Evolutionary conservation across 2,113 vertebrate species (phyloP).

Genomic region (Hyperopisus bebe): DNA sequence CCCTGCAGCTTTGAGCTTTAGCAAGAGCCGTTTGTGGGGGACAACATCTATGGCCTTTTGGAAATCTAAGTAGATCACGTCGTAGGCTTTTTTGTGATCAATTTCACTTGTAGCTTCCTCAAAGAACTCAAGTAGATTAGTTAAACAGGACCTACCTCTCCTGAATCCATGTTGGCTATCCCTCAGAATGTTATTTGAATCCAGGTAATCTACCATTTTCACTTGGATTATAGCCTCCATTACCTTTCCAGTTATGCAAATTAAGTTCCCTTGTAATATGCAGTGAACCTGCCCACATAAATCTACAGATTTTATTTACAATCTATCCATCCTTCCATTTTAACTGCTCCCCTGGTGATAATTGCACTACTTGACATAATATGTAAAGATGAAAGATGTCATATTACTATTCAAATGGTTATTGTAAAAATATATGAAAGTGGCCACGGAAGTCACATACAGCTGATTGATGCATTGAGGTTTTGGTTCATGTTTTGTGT

Average conservation of each 20-base stretch:
- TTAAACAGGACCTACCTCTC: no score
- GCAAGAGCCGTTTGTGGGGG: not conserved
- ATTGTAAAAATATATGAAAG: not conserved
- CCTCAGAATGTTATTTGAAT: no score
- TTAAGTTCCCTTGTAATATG: not conserved
- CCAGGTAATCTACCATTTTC: no score
- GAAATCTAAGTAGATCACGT: no score
- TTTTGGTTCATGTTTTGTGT: not conserved
- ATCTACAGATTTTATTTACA: not conserved
- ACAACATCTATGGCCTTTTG: no score
- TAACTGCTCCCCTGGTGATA: not conserved
- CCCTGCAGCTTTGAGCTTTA: no score
- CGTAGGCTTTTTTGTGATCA: no score
- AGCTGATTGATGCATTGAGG: not conserved
- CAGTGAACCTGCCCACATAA: not conserved
- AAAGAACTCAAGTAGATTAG: no score
- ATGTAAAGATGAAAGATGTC: not conserved
- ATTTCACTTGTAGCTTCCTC: no score
- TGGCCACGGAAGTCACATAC: not conserved
- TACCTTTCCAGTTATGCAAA: no score
- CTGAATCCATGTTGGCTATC: no score
- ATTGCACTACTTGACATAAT: not conserved
- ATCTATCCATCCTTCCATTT: not conserved
- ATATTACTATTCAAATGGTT: not conserved
- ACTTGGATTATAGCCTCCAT: no score